Conservation (phyloP, 1,140 invertebrate species). For the Dinothrombium tinctorium region DNA sequence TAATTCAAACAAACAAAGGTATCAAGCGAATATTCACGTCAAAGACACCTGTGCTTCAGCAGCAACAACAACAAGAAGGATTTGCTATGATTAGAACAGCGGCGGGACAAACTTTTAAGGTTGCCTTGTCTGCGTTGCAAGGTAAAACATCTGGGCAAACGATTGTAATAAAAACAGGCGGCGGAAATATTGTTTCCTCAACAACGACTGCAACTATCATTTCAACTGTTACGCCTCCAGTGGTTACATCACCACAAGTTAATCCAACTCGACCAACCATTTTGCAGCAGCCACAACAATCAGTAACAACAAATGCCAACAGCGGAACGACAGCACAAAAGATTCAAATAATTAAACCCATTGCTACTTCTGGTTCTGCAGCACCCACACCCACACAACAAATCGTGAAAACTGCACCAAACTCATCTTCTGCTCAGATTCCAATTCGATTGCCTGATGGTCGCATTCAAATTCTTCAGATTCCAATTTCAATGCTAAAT, state of each 20-base stretch:
- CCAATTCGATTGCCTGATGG: slow-evolving; percentile 48
- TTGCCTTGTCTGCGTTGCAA: slow-evolving; percentile 34
- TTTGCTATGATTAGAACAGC: slow-evolving; percentile 9
- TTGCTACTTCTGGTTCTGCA: background rate
- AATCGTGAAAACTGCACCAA: background rate
- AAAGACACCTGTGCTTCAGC: background rate
- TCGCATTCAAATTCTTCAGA: slow-evolving; percentile 57
- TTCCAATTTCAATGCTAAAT: slow-evolving; percentile 14
- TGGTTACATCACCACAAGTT: background rate
- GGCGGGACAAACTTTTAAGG: slow-evolving; percentile 18
- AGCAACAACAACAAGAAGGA: background rate
- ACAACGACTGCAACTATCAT: slow-evolving; percentile 3
- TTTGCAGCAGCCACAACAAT: background rate
- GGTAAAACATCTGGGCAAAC: slow-evolving; percentile 58
- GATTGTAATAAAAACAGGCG: slow-evolving; percentile 31
- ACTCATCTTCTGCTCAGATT: background rate
- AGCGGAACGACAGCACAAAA: background rate
- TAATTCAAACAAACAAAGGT: slow-evolving; percentile 9
- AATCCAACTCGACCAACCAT: background rate
- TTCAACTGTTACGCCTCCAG: background rate
- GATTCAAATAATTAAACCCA: slow-evolving; percentile 2
- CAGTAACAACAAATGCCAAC: background rate
- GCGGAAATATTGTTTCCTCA: slow-evolving; percentile 2
- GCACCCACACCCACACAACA: background rate
- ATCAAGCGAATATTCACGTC: background rate